Percentiles rank a stretch among this genome's conserved stretches.
phyloP scores from a whole-genome alignment of 2,888 invertebrate species.

The Eristalis tenax region DNA sequence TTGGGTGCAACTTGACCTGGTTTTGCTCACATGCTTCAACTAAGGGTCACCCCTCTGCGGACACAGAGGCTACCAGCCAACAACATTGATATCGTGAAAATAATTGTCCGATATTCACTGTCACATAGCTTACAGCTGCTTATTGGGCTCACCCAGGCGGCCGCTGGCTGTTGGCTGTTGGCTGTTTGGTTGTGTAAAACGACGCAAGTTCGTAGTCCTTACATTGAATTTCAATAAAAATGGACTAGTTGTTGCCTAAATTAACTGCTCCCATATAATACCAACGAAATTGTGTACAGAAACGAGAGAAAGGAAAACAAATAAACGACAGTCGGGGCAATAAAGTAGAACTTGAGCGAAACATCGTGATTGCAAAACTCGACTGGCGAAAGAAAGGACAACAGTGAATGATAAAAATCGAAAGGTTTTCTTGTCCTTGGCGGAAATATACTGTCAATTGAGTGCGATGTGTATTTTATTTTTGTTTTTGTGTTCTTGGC shows the following conservation, averaged over 20 bases:
- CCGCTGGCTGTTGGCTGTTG: background rate
- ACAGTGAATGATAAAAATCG: slow-evolving; percentile 4
- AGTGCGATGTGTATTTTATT: background rate
- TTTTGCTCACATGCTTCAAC: slow-evolving; percentile 18
- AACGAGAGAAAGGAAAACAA: slow-evolving; percentile 13
- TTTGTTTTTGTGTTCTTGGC: background rate
- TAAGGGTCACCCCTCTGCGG: background rate
- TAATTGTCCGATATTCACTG: slow-evolving; percentile 56
- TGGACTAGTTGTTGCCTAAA: slow-evolving; percentile 43
- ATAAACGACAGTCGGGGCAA: background rate
- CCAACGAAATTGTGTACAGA: slow-evolving; percentile 32
- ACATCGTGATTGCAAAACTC: slow-evolving; percentile 38
- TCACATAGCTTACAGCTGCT: slow-evolving; percentile 21
- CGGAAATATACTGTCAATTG: slow-evolving; percentile 11
- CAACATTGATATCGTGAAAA: slow-evolving; percentile 35
- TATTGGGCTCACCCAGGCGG: slow-evolving; percentile 26
- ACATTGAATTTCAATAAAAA: slow-evolving; percentile 54
- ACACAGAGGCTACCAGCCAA: slow-evolving; percentile 5
- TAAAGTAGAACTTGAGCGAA: slow-evolving; percentile 34
- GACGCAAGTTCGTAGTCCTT: slow-evolving; percentile 42
- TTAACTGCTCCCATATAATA: slow-evolving; percentile 56
- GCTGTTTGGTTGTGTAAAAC: slow-evolving; percentile 16
- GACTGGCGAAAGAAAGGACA: slow-evolving; percentile 20
- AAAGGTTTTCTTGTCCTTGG: slow-evolving; percentile 24
- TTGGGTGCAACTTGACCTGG: slow-evolving; percentile 60